A percentile compares a stretch with the other conserved stretches of the same genome.
Conservation (phyloP, 2,113 vertebrate species). For the Castor canadensis region DNA sequence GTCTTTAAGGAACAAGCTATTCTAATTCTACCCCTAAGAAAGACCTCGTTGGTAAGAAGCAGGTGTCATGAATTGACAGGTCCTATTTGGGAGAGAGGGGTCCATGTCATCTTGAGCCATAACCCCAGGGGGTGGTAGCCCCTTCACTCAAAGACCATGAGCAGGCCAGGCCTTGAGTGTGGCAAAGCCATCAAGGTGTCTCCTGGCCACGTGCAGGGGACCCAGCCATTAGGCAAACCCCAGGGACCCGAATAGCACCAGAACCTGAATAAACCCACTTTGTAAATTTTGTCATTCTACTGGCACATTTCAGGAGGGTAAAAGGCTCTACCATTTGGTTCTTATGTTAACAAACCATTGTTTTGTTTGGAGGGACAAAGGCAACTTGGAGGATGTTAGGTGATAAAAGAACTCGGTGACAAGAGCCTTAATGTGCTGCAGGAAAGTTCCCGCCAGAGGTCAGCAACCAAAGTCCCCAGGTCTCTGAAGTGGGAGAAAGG, state of each 20-base stretch:
- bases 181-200: background rate
- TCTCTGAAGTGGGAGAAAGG: background rate
- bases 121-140: too few species aligned
- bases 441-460: background rate
- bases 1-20: background rate
- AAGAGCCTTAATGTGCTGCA: background rate
- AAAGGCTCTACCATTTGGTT: background rate
- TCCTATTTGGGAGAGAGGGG: background rate
- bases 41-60: background rate
- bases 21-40: background rate
- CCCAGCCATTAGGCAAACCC: too few species aligned
- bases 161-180: background rate
- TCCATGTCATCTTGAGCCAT: background rate
- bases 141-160: background rate
- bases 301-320: too few species aligned
- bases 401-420: background rate
- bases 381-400: background rate
- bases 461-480: too few species aligned
- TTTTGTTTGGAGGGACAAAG: background rate
- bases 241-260: background rate
- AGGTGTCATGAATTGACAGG: fast-evolving
- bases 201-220: background rate
- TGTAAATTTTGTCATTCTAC: background rate
- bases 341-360: background rate
- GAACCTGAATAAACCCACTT: background rate